These are phyloP conservation scores for Aphidius colemani DNA, from an alignment of 2,888 invertebrate genomes.

Conservation along the genomic window DNA sequence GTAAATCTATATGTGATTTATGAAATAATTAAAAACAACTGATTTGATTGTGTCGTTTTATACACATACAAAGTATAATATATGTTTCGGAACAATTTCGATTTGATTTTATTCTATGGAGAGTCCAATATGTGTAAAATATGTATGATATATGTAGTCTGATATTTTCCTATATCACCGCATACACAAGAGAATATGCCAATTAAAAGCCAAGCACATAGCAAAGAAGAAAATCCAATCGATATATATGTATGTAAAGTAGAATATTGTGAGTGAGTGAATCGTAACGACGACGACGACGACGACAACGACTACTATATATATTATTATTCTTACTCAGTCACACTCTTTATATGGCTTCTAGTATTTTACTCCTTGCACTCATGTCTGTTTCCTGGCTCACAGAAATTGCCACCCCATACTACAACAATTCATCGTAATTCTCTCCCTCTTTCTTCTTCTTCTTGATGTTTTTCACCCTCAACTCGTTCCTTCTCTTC, in stretches of 20 bases:
- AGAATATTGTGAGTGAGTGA: constrained; percentile 19
- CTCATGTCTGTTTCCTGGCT: constrained; percentile 45
- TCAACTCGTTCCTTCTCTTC: constrained; percentile 25
- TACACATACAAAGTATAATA: too few species aligned
- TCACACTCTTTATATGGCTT: constrained; percentile 35
- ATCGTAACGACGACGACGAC: too few species aligned
- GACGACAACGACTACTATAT: too few species aligned
- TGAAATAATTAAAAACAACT: too few species aligned
- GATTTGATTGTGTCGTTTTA: too few species aligned
- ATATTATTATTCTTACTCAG: too few species aligned
- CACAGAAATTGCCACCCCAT: constrained; percentile 55
- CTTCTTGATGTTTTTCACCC: constrained; percentile 42
- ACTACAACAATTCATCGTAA: too few species aligned
- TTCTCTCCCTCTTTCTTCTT: constrained; percentile 27
- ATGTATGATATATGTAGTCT: not conserved
- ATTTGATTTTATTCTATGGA: too few species aligned
- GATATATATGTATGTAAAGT: constrained; percentile 6
- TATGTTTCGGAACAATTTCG: too few species aligned
- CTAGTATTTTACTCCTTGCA: constrained; percentile 3
- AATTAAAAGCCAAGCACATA: constrained; percentile 7
- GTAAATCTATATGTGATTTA: too few species aligned
- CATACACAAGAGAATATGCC: not conserved
- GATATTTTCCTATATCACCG: not conserved
- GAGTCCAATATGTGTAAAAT: too few species aligned
- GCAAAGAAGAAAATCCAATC: not conserved